Percentiles rank a stretch among this genome's conserved stretches.
Evolutionary conservation across 2,797 vertebrate genomes (phyloP).

Genomic region (Hoplostethus atlanticus): DNA sequence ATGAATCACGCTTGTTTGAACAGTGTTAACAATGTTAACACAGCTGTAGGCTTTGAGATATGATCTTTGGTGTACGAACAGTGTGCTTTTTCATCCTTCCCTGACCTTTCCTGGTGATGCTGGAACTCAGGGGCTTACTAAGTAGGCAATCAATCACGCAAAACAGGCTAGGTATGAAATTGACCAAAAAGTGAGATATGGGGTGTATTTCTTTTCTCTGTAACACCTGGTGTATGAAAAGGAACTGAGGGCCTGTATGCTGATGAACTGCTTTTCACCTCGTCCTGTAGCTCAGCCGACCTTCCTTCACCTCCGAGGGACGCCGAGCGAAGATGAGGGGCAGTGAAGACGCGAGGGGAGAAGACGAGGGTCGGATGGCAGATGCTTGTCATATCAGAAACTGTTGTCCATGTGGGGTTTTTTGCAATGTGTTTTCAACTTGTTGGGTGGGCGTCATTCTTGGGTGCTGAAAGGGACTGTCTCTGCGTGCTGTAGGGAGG

Average conservation of each 20-base stretch:
- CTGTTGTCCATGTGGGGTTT: no score
- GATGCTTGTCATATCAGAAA: no score
- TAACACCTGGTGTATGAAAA: slow-evolving; percentile 33
- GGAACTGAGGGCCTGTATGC: slow-evolving; percentile 20
- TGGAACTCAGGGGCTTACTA: slow-evolving; percentile 25
- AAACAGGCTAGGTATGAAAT: slow-evolving; percentile 33
- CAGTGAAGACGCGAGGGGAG: no score
- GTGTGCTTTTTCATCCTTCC: slow-evolving; percentile 38
- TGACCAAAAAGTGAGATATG: slow-evolving; percentile 23
- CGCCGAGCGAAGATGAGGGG: no score
- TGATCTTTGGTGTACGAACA: slow-evolving; percentile 21
- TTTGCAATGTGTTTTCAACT: no score
- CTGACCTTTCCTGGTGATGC: slow-evolving; percentile 39
- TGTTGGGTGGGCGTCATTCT: no score
- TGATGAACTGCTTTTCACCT: slow-evolving; percentile 44
- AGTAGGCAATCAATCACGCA: not conserved
- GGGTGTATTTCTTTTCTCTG: slow-evolving; percentile 69
- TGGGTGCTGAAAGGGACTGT: no score
- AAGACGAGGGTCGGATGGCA: no score
- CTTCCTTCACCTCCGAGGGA: no score
- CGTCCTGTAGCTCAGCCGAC: slow-evolving; percentile 11
- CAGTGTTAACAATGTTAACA: slow-evolving; percentile 53
- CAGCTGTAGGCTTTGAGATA: slow-evolving; percentile 61
- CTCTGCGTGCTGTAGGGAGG: no score
- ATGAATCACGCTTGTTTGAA: slow-evolving; percentile 40